Conservation (phyloP, 1,140 invertebrate species). For the Leptoteleia sp. region DNA sequence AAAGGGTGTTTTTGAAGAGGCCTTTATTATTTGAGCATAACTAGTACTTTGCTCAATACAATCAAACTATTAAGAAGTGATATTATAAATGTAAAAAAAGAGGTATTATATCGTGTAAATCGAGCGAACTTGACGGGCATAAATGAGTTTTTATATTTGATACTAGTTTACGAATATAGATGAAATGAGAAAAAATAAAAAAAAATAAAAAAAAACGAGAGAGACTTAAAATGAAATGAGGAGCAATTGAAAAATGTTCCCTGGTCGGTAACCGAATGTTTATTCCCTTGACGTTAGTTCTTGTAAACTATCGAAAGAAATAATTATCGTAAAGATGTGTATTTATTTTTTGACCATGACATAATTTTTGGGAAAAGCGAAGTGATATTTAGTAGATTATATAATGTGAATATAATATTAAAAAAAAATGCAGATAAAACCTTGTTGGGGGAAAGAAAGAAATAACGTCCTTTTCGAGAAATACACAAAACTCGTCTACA, state of each 20-base stretch:
- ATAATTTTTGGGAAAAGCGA: constrained; percentile 71
- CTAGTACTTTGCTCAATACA: constrained; percentile 73
- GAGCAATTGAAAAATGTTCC: constrained; percentile 71
- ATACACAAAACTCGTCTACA: constrained; percentile 60
- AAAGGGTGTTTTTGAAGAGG: constrained; percentile 71
- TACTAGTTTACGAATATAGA: constrained; percentile 77
- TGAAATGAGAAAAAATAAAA: constrained; percentile 67
- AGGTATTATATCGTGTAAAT: constrained; percentile 77
- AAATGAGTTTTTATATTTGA: constrained; percentile 80
- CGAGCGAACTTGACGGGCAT: constrained; percentile 76
- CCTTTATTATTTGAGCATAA: constrained; percentile 73
- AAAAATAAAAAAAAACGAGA: constrained; percentile 58
- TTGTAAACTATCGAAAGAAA: constrained; percentile 73
- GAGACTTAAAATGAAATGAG: constrained; percentile 57
- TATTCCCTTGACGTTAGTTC: constrained; percentile 74
- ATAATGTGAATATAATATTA: constrained; percentile 71
- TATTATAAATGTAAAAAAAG: constrained; percentile 74
- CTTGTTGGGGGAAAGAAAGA: constrained; percentile 59
- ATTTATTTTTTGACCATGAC: constrained; percentile 80
- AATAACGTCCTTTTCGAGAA: constrained; percentile 64
- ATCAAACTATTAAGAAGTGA: constrained; percentile 76
- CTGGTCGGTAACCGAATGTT: constrained; percentile 73
- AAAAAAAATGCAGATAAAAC: constrained; percentile 57
- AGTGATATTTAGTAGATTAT: constrained; percentile 72
- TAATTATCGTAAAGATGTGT: constrained; percentile 72